Base-by-base conservation (phyloP, 1,140 invertebrate species). In the Agrilus planipennis region DNA sequence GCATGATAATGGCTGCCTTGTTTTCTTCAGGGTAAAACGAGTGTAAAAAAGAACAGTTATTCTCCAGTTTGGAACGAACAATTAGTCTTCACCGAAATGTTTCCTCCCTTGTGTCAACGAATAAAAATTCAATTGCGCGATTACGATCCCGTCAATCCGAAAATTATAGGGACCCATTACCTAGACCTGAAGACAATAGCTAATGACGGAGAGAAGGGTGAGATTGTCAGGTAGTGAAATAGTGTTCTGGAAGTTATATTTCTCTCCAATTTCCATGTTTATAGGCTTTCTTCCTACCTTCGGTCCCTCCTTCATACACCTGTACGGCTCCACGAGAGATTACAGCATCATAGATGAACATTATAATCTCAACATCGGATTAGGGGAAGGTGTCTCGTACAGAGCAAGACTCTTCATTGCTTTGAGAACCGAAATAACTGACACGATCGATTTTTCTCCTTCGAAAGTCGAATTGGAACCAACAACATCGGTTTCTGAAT, bases 291-390 rank as follows among this genome's bases (percentile, higher is more conserved):
- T 90, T 3, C 87, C 88, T 4, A 90, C 85, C 0, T 89, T 86
- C 60, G 88, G 88, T 0, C 88, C 88, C 0, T 77, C 81, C 2
- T 90, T 85, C 59, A 70, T 91, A 16, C 79, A 89, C 53, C 61
- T 90, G 42, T 91, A 90, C 57, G 88, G 88, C 0, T 89, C 86
- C 1, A 87, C 84, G 0, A 64, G 87, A 11, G 83, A 88, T 61
- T 88, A 84, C 53, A 79, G 73, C 36, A 52, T 89, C 2, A 70
- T 89, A 10, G 83, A 89, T 50, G 80, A 87, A 54, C 79, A 88
- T 58, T 76, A 81, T 0, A 75, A 72, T 23, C 69, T 90, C 7
- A 90, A 90, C 53, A 73, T 77, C 16, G 86, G 86, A n/a, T 69
- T 89, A 20, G 86, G 85, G 0, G 85, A 91, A 69, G 57, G 87